These are phyloP conservation scores for Smutsia temminckii DNA, from an alignment of 2,797 vertebrate species.

Conservation along the genomic window DNA sequence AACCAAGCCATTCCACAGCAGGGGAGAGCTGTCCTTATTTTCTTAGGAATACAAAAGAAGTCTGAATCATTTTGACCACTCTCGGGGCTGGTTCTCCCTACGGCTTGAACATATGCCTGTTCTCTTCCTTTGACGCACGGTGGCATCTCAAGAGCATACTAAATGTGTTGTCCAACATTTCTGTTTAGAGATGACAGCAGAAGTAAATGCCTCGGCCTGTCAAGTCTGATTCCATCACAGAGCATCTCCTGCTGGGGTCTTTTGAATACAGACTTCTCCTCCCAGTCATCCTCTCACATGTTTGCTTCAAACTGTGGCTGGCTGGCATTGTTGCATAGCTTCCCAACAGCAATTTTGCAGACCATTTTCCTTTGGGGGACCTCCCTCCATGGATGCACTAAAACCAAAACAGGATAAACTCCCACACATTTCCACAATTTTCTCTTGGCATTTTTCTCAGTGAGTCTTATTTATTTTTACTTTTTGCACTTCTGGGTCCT, in stretches of 20 bases:
- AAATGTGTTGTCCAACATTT: constrained; percentile 47
- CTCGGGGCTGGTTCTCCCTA: background rate
- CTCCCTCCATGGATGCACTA: background rate
- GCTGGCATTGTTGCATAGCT: background rate
- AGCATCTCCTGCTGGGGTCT: constrained; percentile 40
- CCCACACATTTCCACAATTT: background rate
- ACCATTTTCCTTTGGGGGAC: background rate
- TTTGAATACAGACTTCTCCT: constrained; percentile 36
- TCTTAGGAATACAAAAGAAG: background rate
- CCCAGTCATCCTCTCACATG: background rate
- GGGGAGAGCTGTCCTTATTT: background rate
- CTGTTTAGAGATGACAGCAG: constrained; percentile 48
- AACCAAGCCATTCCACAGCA: background rate
- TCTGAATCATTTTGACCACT: background rate
- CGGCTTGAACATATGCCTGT: constrained; percentile 41
- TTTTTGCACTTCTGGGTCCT: background rate
- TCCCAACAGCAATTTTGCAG: background rate
- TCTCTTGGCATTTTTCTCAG: background rate
- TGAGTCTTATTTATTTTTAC: background rate
- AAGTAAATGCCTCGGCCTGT: constrained; percentile 49
- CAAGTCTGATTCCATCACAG: constrained; percentile 54
- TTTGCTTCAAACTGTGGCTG: background rate
- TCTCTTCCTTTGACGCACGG: background rate
- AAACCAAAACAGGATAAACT: background rate
- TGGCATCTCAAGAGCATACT: constrained; percentile 30